phyloP scores from a whole-genome alignment of 1,140 invertebrate genomes.

The Hyphantria cunea region DNA sequence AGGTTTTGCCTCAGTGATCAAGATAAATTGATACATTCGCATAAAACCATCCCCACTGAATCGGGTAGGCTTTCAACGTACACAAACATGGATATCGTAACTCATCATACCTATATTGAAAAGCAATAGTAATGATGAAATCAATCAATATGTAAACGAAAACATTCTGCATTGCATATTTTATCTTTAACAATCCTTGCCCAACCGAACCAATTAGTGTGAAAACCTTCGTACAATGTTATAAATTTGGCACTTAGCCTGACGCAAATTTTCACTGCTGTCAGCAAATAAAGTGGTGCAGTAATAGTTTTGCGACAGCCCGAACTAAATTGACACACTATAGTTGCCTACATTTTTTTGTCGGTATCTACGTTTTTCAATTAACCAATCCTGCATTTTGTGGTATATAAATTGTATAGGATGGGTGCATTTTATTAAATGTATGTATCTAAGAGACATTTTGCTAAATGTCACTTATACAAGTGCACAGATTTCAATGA shows the following conservation, averaged over 20 bases:
- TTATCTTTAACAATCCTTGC: constrained; percentile 80
- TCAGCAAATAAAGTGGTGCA: constrained; percentile 73
- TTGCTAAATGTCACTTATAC: too few species aligned
- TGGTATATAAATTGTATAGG: background rate
- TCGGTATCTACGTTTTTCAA: constrained; percentile 19
- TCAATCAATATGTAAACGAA: constrained; percentile 74
- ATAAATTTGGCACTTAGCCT: constrained; percentile 80
- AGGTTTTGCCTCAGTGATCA: constrained; percentile 9
- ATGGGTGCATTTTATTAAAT: background rate
- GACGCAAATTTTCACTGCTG: constrained; percentile 75
- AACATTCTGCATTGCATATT: constrained; percentile 77
- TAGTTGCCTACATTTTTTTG: constrained; percentile 28
- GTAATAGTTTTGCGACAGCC: constrained; percentile 60
- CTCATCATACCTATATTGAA: constrained; percentile 1
- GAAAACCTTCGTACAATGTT: constrained; percentile 74
- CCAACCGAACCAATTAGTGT: constrained; percentile 75
- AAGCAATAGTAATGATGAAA: constrained; percentile 21
- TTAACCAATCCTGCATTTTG: constrained; percentile 16
- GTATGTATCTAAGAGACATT: background rate
- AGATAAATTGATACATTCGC: constrained; percentile 11
- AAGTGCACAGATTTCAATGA: too few species aligned
- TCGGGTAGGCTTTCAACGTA: constrained; percentile 11
- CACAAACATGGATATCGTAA: constrained; percentile 7
- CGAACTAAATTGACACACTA: constrained; percentile 54
- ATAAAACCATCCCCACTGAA: background rate